phyloP scores from a whole-genome alignment of 2,797 vertebrate genomes.

The Pangasius larnaudii region DNA sequence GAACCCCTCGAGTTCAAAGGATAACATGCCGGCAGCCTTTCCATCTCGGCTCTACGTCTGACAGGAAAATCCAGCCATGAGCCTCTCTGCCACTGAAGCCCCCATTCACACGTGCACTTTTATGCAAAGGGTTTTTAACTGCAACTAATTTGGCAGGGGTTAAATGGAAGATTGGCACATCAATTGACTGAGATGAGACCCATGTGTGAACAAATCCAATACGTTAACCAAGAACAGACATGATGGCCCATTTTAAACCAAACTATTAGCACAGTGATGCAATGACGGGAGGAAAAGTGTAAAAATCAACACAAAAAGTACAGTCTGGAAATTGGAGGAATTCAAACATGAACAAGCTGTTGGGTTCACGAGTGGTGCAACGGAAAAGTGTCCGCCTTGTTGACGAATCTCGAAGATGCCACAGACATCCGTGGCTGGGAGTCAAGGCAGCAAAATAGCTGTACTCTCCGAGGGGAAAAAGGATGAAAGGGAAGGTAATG shows the following conservation, averaged over 20 bases:
- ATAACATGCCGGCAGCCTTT: background rate
- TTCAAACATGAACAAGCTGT: background rate
- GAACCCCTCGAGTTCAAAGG: slow-evolving; percentile 24
- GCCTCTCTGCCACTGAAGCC: background rate
- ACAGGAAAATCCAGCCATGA: slow-evolving; percentile 22
- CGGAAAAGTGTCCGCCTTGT: background rate
- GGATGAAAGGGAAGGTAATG: background rate
- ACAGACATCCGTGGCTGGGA: background rate
- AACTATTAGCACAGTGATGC: background rate
- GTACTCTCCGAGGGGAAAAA: background rate
- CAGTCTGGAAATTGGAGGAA: background rate
- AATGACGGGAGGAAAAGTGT: background rate
- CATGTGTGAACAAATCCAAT: background rate
- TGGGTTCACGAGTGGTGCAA: background rate
- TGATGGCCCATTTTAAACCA: background rate
- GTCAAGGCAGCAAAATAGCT: background rate
- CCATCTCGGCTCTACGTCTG: slow-evolving; percentile 8
- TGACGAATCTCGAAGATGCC: background rate
- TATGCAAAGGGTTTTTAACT: background rate
- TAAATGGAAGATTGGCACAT: slow-evolving; percentile 22
- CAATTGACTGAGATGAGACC: background rate
- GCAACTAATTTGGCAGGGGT: background rate
- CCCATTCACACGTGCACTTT: background rate
- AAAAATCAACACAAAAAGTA: no score
- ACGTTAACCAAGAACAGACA: background rate